Evolutionary conservation across 2,113 vertebrate genomes (phyloP).

Genomic region (Ibidorhyncha struthersii): DNA sequence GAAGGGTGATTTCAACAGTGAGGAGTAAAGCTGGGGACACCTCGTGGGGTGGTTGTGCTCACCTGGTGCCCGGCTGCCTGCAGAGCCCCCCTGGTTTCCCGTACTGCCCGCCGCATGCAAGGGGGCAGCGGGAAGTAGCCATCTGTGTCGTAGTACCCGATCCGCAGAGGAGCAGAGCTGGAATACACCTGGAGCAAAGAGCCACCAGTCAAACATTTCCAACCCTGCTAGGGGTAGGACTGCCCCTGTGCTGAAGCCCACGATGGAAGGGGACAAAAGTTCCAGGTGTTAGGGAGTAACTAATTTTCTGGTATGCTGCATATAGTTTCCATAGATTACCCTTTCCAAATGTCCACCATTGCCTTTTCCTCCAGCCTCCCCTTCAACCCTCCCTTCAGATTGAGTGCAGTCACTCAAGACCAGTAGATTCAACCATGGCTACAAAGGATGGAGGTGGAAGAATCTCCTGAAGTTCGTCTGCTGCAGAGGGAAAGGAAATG

Average conservation of each 20-base stretch:
- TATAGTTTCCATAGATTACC: neutral
- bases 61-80: constrained; percentile 89
- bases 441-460: neutral
- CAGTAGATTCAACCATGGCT: neutral
- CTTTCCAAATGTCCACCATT: neutral
- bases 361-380: neutral
- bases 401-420: neutral
- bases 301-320: neutral
- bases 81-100: constrained; percentile 81
- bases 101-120: constrained; percentile 80
- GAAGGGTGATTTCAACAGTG: neutral
- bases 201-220: neutral
- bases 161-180: constrained; percentile 78
- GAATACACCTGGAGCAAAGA: constrained; percentile 76
- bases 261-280: neutral
- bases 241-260: neutral
- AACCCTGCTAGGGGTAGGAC: neutral
- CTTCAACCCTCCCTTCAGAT: neutral
- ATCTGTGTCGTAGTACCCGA: constrained; percentile 86
- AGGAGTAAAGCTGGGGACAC: neutral
- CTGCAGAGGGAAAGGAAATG: neutral
- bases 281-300: neutral
- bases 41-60: neutral
- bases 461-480: neutral
- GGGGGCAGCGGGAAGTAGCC: constrained; percentile 77